Conservation (phyloP, 2,113 vertebrate species). For the Chelonoidis abingdonii region DNA sequence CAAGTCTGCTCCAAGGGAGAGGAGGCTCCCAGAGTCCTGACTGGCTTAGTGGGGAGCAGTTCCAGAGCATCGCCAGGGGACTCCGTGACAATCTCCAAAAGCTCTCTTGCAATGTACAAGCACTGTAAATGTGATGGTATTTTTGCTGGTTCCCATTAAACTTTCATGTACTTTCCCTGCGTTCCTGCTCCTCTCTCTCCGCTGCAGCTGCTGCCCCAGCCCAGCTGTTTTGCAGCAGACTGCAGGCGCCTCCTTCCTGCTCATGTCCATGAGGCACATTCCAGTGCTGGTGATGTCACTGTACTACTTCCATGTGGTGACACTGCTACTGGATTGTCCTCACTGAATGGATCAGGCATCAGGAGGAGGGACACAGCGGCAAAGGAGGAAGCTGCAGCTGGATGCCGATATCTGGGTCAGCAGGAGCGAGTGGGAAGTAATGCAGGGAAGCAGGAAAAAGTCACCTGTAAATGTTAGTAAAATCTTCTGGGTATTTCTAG, state of each 20-base stretch:
- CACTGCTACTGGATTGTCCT: neutral
- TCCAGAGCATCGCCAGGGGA: no score
- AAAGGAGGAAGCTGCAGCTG: neutral
- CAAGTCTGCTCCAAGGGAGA: no score
- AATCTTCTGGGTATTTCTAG: neutral
- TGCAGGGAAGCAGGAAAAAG: neutral
- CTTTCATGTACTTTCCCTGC: conserved; percentile 2
- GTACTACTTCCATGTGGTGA: neutral
- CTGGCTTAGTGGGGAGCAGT: no score
- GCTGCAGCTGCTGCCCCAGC: neutral
- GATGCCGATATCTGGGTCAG: neutral
- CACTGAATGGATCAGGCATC: neutral
- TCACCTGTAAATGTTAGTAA: neutral
- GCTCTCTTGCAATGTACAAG: rapidly evolving
- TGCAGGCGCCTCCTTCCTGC: neutral
- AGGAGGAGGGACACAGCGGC: neutral
- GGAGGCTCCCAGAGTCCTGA: no score
- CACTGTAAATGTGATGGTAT: rapidly evolving
- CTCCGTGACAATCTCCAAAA: no score
- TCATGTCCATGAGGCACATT: neutral
- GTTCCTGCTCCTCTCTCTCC: neutral
- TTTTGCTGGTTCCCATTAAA: neutral
- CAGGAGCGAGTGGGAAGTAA: neutral
- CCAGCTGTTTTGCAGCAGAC: neutral
- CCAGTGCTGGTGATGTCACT: neutral